Percentiles rank a stretch among this genome's conserved stretches.
Evolutionary conservation across 2,888 invertebrate species (phyloP).

Genomic region (Drosophila fulvimacula): DNA sequence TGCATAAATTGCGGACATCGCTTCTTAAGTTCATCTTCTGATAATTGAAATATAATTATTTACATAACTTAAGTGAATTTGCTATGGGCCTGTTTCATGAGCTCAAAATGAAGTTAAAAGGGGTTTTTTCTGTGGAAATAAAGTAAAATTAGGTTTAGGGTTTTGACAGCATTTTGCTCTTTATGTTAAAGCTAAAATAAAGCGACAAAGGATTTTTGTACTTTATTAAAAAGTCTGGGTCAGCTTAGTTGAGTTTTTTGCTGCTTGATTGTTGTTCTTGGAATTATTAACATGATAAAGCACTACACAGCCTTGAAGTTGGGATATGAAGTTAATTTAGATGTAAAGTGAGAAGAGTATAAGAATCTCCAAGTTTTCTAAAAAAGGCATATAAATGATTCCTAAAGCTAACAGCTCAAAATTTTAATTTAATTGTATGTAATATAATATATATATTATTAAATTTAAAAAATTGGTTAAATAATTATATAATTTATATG

Average conservation of each 20-base stretch:
- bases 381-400: no score
- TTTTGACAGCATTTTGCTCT: constrained; percentile 1
- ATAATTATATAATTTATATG: no score
- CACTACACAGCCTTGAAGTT: neutral
- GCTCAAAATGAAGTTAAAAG: neutral
- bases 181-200: neutral
- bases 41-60: constrained; percentile 24
- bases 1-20: constrained; percentile 20
- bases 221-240: neutral
- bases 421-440: no score
- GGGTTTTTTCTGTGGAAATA: neutral
- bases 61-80: constrained; percentile 25
- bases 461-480: no score
- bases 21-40: neutral
- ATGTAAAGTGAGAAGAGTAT: no score
- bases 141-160: neutral
- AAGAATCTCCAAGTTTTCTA: no score
- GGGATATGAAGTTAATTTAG: neutral
- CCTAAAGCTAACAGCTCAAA: no score
- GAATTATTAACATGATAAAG: neutral
- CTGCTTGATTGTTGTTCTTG: neutral
- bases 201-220: neutral
- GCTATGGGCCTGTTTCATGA: no score
- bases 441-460: no score
- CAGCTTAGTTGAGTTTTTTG: neutral